Evolutionary conservation across 2,113 vertebrate genomes (phyloP).

Genomic region (Cricetomys ansorgei): DNA sequence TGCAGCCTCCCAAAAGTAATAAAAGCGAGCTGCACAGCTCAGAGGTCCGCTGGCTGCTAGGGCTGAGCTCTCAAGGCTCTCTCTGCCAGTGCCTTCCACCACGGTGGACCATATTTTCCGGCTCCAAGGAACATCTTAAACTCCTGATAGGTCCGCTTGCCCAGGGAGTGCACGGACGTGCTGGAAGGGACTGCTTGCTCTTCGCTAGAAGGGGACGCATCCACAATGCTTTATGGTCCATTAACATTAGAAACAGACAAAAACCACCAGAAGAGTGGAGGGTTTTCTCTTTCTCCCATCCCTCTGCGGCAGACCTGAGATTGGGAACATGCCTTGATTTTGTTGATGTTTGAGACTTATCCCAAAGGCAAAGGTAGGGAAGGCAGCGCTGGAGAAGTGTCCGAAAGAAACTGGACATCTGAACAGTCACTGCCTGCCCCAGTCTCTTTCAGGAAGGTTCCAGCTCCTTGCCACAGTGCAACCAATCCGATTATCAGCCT

Average conservation of each 20-base stretch:
- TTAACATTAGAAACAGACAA: constrained; percentile 41
- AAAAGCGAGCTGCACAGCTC: background rate
- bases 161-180: background rate
- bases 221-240: constrained; percentile 50
- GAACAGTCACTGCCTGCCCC: constrained; percentile 57
- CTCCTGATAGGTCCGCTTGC: background rate
- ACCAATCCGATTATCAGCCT: constrained; percentile 67
- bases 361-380: constrained; percentile 51
- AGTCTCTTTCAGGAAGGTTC: constrained; percentile 58
- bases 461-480: constrained; percentile 56
- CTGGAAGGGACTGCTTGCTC: background rate
- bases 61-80: background rate
- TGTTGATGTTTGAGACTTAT: constrained; percentile 43
- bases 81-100: background rate
- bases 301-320: constrained; percentile 13
- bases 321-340: background rate
- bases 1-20: background rate
- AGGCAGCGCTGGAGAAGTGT: constrained; percentile 38
- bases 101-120: background rate
- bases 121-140: constrained; percentile 14
- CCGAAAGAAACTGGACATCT: constrained; percentile 46
- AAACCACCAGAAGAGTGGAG: constrained; percentile 27
- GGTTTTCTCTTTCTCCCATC: constrained; percentile 24
- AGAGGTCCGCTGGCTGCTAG: background rate
- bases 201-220: constrained; percentile 45